phyloP scores from a whole-genome alignment of 1,140 invertebrate genomes.

The Luehdorfia chinensis region DNA sequence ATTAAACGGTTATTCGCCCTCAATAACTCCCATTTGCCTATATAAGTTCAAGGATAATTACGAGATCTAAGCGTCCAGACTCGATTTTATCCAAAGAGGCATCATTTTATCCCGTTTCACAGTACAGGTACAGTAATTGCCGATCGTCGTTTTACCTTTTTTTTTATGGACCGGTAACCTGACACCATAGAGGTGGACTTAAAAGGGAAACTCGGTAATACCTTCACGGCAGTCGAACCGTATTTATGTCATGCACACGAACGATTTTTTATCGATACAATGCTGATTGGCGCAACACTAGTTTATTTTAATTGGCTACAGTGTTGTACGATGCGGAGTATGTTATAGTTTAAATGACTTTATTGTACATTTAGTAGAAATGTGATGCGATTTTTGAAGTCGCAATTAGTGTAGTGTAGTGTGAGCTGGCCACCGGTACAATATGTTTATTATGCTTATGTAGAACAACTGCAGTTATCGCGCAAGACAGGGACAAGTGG shows the following conservation, averaged over 20 bases:
- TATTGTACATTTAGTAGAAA: constrained; percentile 41
- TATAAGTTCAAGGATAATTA: constrained; percentile 45
- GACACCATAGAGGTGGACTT: constrained; percentile 47
- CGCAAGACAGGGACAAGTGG: too few relatives aligned
- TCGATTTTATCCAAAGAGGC: constrained; percentile 33
- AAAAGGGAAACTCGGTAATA: constrained; percentile 61
- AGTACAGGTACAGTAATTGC: constrained; percentile 41
- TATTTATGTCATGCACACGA: constrained; percentile 45
- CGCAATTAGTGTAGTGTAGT: constrained; percentile 25
- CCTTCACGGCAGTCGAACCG: constrained; percentile 53
- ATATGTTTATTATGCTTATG: too few relatives aligned
- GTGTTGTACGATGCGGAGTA: constrained; percentile 37
- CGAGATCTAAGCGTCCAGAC: constrained; percentile 29
- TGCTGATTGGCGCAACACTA: constrained; percentile 44
- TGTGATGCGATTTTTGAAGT: constrained; percentile 24
- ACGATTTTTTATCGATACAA: constrained; percentile 46
- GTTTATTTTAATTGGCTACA: constrained; percentile 54
- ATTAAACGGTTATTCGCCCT: constrained; percentile 21
- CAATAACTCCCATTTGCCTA: constrained; percentile 32
- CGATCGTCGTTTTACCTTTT: constrained; percentile 31
- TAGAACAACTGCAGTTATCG: too few relatives aligned
- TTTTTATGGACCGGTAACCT: constrained; percentile 45
- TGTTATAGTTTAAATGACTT: constrained; percentile 53
- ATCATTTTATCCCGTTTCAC: constrained; percentile 33
- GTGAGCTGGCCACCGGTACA: too few relatives aligned